Evolutionary conservation across 1,140 invertebrate genomes (phyloP), one percentile per base, ranked within the genome.

Genomic region (Conopomorpha cramerella): DNA sequence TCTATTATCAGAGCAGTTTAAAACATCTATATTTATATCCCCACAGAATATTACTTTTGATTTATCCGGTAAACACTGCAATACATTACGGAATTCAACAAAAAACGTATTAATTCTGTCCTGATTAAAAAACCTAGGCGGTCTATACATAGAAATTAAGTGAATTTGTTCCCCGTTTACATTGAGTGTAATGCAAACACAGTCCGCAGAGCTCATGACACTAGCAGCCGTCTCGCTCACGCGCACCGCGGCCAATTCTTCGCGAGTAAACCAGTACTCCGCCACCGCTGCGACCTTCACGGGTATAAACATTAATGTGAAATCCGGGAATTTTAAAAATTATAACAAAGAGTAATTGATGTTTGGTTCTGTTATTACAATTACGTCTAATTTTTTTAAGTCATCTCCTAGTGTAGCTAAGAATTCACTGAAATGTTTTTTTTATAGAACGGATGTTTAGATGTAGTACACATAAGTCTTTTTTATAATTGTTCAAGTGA

Each of bases 231-330:
- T 23, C 4, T 6, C 4, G 19, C 19, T 23, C 8, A 2, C 19
- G 3, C 6, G 43, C 43, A 2, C 10, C 13, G 1, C 36, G 28
- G 11, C 8, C 8, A 8, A 18, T 23, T 4, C 37, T 23, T 4
- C 37, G 41, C 17, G 36, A 16, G 19, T 44, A 44, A 2, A 44
- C 41, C n/a, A 44, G 14, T 15, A 44, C 36, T 2, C 41, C 41
- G 11, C 41, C 37, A 8, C 41, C 41, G 2, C 30, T 11, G 1
- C 41, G 31, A 0, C 16, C 33, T 8, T 27, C 11, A 0, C 41
- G 32, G 0, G 41, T 39, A 26, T 3, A 31, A 16, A 7, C 16
- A 25, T 36, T 29, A 14, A 39, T 14, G 29, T 36, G 25, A 16
- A 19, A 44, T 2, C 26, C 37, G 8, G 18, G n/a, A n/a, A 44